Evolutionary conservation across 1,140 invertebrate species (phyloP).

Genomic region (Brachionus manjavacas): DNA sequence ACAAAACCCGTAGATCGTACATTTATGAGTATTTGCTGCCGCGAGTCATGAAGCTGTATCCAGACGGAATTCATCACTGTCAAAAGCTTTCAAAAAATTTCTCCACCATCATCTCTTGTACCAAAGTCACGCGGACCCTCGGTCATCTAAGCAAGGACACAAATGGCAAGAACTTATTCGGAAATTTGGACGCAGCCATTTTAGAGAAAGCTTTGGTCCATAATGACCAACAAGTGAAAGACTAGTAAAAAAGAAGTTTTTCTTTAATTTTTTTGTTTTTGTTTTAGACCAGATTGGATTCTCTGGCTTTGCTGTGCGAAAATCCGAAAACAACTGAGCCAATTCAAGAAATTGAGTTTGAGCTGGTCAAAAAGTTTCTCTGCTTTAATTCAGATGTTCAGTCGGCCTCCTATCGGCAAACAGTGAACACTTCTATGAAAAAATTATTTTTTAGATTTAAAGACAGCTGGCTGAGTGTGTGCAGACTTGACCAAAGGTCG

Average conservation of each 20-base stretch:
- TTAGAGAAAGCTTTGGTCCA: background rate
- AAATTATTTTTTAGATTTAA: constrained; percentile 51
- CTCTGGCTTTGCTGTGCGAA: constrained; percentile 67
- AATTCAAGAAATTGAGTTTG: constrained; percentile 63
- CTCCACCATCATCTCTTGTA: constrained; percentile 6
- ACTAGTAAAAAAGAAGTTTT: background rate
- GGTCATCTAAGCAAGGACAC: background rate
- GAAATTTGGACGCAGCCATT: background rate
- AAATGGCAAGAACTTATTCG: background rate
- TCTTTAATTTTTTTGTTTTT: background rate
- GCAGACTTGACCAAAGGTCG: constrained; percentile 2
- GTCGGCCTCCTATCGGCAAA: constrained; percentile 58
- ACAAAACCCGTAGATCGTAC: background rate
- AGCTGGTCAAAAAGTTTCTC: constrained; percentile 64
- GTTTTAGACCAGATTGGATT: constrained; percentile 50
- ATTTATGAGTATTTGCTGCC: constrained; percentile 29
- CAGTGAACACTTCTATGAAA: constrained; percentile 51
- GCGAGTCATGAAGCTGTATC: constrained; percentile 3
- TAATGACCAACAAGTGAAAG: background rate
- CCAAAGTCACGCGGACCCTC: background rate
- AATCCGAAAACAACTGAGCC: constrained; percentile 67
- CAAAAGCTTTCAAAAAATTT: constrained; percentile 8
- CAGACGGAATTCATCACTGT: constrained; percentile 9
- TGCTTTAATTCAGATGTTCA: constrained; percentile 66
- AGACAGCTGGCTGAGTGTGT: constrained; percentile 45